phyloP scores from a whole-genome alignment of 2,113 vertebrate species.

The Poecilia latipinna region DNA sequence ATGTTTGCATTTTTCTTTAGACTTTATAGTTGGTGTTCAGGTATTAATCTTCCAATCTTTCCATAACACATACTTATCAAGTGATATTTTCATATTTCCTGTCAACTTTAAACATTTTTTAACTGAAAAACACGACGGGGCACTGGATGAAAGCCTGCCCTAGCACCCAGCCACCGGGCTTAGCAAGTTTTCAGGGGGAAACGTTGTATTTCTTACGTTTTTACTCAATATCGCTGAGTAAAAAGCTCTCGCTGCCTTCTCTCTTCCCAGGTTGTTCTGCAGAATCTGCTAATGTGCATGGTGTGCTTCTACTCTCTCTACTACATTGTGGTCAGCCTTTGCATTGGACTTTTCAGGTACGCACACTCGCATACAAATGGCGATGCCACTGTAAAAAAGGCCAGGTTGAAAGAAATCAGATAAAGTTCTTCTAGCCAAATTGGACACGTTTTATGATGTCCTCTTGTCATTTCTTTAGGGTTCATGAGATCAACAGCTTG shows the following conservation, averaged over 20 bases:
- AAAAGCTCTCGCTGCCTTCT: not conserved
- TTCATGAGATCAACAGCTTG: conserved; percentile 81
- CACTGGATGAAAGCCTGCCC: too few species aligned
- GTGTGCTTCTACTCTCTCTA: conserved; percentile 82
- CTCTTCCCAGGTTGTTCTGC: conserved; percentile 75
- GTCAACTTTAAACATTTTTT: too few species aligned
- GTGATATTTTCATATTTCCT: too few species aligned
- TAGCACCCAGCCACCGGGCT: too few species aligned
- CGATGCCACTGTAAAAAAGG: not conserved
- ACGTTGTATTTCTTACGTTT: too few species aligned
- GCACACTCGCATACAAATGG: not conserved
- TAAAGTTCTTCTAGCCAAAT: not conserved
- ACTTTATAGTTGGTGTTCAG: too few species aligned
- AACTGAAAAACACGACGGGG: too few species aligned
- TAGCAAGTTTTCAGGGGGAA: too few species aligned
- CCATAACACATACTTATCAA: too few species aligned
- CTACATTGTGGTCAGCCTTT: conserved; percentile 80
- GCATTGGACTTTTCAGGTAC: conserved; percentile 81
- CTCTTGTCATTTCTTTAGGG: conserved; percentile 54
- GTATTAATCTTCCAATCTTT: too few species aligned
- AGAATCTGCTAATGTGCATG: conserved; percentile 82
- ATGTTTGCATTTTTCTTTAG: too few species aligned
- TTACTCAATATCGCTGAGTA: too few species aligned
- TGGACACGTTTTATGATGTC: not conserved
- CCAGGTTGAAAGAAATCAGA: not conserved